Base-by-base conservation (phyloP, 2,113 vertebrate genomes). In the Corapipo altera region DNA sequence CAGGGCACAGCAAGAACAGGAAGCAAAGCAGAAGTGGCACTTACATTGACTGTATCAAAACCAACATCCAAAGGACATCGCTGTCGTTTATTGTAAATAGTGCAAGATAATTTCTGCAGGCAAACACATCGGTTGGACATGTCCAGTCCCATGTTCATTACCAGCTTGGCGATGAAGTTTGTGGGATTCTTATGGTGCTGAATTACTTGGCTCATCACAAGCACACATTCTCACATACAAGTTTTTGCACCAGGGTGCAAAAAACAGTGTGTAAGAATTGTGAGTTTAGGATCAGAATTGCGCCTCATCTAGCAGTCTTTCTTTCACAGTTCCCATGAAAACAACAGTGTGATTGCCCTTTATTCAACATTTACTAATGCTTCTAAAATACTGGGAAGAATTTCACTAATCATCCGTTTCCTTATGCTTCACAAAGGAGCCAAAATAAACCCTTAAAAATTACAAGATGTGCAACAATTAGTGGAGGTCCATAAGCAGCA, bases 361-460 rank as follows among this genome's bases (percentile, higher is more conserved):
- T 88, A 90, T 69, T 92, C 67, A 83, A 17, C 65, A 85, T 79
- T 92, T 79, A 57, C 37, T 88, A 88, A 91, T 83, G 58, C 52
- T 92, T 85, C 83, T 88, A 85, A 93, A 96, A 76, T 65, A 92
- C 86, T 44, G 37, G 46, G 88, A 94, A 92, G 58, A 90, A 79
- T 88, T 90, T 91, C 0, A 1, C n/a, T 92, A 85, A 93, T 95
- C 58, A 65, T 72, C 62, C 37, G 2, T 92, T 90, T 90, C 75
- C 79, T 78, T 79, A 59, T 0, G 0, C 57, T 95, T 88, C 7
- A 30, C 67, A 83, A 91, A 92, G 49, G 54, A 92, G 24, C 49
- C 43, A n/a, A 96, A 93, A 85, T 52, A 85, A 88, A 75, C 67
- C 27, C 66, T 92, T 39, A 76, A 92, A 95, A 83, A 79, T 75